Evolutionary conservation across 2,113 vertebrate genomes (phyloP), one percentile per base, ranked within the genome.

Genomic region (Dipodomys ordii): DNA sequence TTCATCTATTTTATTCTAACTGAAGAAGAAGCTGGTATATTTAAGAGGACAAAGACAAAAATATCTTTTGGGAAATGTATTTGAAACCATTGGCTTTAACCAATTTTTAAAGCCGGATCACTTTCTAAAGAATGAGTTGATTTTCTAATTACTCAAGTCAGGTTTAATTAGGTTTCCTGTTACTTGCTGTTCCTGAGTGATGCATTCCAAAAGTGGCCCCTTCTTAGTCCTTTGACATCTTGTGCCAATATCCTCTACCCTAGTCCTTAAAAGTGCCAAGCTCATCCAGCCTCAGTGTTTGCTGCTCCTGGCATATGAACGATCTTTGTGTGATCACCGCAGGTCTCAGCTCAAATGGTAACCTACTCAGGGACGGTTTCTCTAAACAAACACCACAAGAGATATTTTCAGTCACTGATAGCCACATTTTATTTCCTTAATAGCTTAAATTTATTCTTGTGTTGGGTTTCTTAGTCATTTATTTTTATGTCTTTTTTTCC

Each of bases 141-240:
- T 69, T 82, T 84, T 49, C 32, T 90, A 87, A 68, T 32, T 81
- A n/a, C 32, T 90, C 80, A 73, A 77, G 22, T 79, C 39, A 62
- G 8, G 46, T 82, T 93, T 27, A 95, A 64, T 86, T 68, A 60
- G 6, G 71, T 76, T 91, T 87, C 68, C 7, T 82, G 60, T 82
- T 32, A 16, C 28, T 84, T 72, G 23, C 39, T 65, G 57, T 64
- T 76, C 10, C 53, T 90, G 9, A 67, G 7, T 68, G 13, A 69
- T 32, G 46, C 10, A 60, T 71, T 71, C 20, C 28, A 82, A 57
- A 35, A 78, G 20, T 9, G 20, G 69, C 27, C 30, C 30, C n/a
- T 73, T 12, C 16, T 76, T 85, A 72, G 46, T 10, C 15, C 32
- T 92, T 22, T 91, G 44, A 64, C 23, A 69, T 73, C 44, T 90